A percentile compares a stretch with the other conserved stretches of the same genome.
Conservation (phyloP, 2,797 vertebrate species). For the Coregonus ussuriensis region DNA sequence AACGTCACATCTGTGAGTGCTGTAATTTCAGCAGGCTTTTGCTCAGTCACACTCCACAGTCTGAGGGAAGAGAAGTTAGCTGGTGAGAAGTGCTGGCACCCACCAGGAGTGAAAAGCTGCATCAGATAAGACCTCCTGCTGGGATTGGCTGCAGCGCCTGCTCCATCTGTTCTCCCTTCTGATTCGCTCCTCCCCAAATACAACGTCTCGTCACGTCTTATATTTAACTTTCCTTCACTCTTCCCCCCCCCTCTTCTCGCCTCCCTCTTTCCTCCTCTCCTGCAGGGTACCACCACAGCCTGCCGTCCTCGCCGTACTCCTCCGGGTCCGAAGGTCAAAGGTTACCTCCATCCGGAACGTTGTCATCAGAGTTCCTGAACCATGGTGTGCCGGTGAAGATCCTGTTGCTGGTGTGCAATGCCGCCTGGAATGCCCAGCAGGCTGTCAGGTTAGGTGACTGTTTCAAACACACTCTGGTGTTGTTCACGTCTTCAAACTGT, state of each 20-base stretch:
- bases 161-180: conserved; percentile 68
- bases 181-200: conserved; percentile 65
- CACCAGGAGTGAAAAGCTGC: conserved; percentile 61
- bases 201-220: conserved; percentile 51
- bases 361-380: conserved; percentile 82
- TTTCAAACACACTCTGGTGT: background rate
- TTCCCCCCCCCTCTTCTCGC: background rate
- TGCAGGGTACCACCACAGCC: conserved; percentile 83
- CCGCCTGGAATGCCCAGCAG: conserved; percentile 76
- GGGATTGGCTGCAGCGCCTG: conserved; percentile 58
- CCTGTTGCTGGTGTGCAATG: conserved; percentile 87
- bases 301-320: conserved; percentile 78
- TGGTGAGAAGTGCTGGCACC: conserved; percentile 40
- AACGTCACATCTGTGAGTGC: conserved; percentile 33
- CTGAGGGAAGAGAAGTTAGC: conserved; percentile 11
- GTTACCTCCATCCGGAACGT: conserved; percentile 65
- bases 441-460: conserved; percentile 72
- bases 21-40: conserved; percentile 32
- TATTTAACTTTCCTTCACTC: conserved; percentile 3
- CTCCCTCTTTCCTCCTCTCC: background rate
- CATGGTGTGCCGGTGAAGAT: conserved; percentile 71
- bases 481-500: background rate
- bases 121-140: conserved; percentile 66
- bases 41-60: conserved; percentile 32
- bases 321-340: conserved; percentile 65